Evolutionary conservation across 2,888 invertebrate species (phyloP).

Genomic region (Epiblema foenella): DNA sequence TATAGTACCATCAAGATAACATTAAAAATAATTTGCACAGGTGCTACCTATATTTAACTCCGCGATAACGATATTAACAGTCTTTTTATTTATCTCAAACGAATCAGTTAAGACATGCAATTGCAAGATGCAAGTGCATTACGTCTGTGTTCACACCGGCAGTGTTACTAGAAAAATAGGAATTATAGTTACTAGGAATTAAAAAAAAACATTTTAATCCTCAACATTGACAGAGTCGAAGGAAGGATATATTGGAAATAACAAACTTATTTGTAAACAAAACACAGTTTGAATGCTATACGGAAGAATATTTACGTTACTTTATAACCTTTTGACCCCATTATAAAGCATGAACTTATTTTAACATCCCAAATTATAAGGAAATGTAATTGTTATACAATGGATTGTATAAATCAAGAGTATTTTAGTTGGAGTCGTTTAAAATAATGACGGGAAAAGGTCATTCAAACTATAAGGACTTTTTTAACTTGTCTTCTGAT

Average conservation of each 20-base stretch:
- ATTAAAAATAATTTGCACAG: neutral
- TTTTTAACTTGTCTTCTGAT: neutral
- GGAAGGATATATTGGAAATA: neutral
- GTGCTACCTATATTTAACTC: conserved; percentile 16
- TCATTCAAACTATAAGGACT: no score
- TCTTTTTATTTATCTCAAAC: conserved; percentile 13
- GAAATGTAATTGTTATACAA: neutral
- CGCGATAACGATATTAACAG: conserved; percentile 1
- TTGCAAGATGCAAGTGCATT: conserved; percentile 23
- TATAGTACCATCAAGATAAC: no score
- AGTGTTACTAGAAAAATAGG: neutral
- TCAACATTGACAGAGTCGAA: no score
- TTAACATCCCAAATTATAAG: neutral
- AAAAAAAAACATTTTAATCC: neutral
- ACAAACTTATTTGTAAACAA: neutral
- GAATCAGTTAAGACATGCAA: conserved; percentile 8
- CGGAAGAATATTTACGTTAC: neutral
- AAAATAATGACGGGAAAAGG: neutral
- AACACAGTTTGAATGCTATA: conserved; percentile 1
- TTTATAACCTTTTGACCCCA: conserved; percentile 4
- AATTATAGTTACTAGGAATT: neutral
- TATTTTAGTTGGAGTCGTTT: neutral
- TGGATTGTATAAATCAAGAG: neutral
- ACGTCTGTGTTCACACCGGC: neutral
- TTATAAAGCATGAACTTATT: neutral